Evolutionary conservation across 2,113 vertebrate genomes (phyloP), one percentile per base, ranked within the genome.

Genomic region (Gallinago undulata): DNA sequence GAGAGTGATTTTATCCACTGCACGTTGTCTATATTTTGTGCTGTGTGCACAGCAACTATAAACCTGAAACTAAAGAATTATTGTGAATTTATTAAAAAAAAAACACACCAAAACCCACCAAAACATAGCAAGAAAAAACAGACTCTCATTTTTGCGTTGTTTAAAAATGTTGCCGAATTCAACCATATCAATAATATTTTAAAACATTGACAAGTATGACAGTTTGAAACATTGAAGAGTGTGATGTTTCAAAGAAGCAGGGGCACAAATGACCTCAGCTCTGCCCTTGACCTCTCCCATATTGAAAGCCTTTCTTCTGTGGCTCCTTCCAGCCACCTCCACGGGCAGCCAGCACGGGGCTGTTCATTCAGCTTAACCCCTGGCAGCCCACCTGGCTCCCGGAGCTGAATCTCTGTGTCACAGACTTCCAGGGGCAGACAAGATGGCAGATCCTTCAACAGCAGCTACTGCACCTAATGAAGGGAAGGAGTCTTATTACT

Each of bases 31-130:
- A 5, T 60, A 43, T 53, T 93, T 92, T 81, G 15, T 53, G 11
- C n/a, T 77, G 35, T 27, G 8, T 77, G 13, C 21, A 35, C 30
- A 41, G 3, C 48, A 55, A 56, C 5, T 41, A 31, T 12, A 85
- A 84, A 88, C 4, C 19, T 68, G 33, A 69, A 93, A 76, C 10
- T 11, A 45, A 72, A n/a, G 9, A 57, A 62, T 57, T 66, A n/a
- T 6, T 62, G 31, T 57, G 31, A 68, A 48, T 43, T 74, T n/a
- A 33, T 2, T 5, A 39, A 13, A 41, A 82, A 62, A 35, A 75
- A 19, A 8, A 3, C 7, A 12, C 27, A 30, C 3, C 4, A 15
- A 4, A n/a, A 39, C 8, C 1, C 39, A 10, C 8, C 3, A 23
- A 31, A 50, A 33, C 5, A 31, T 3, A 73, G 3, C 1, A 57